Percentiles rank a stretch among this genome's conserved stretches.
Conservation (phyloP, 2,113 vertebrate genomes). For the Ranitomeya imitator region DNA sequence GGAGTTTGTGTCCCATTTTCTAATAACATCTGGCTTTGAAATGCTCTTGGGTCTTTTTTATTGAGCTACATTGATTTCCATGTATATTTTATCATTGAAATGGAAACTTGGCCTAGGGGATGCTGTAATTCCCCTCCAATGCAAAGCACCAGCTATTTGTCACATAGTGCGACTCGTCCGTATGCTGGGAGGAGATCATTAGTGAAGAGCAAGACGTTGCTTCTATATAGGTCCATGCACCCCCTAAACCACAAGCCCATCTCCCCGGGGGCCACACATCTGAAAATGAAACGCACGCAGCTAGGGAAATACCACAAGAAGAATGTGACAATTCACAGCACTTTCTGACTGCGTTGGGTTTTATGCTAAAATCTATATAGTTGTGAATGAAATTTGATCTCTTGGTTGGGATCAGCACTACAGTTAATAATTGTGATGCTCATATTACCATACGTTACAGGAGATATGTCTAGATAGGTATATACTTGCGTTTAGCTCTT, state of each 20-base stretch:
- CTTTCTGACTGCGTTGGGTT: neutral
- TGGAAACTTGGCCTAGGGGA: slow-evolving; percentile 66
- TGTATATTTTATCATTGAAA: slow-evolving; percentile 65
- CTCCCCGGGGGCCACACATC: slow-evolving; percentile 55
- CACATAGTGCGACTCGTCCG: slow-evolving; percentile 65
- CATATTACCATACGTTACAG: neutral
- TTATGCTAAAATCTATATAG: neutral
- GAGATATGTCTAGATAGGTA: neutral
- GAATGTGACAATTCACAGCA: slow-evolving; percentile 12
- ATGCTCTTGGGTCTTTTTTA: slow-evolving; percentile 59
- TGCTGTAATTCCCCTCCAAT: slow-evolving; percentile 66
- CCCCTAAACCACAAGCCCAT: neutral
- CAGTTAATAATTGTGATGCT: neutral
- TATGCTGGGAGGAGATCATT: slow-evolving; percentile 61
- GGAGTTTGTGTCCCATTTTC: slow-evolving; percentile 2
- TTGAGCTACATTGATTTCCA: slow-evolving; percentile 65
- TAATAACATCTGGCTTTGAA: neutral
- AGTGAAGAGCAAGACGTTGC: slow-evolving; percentile 62
- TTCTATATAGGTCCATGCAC: slow-evolving; percentile 52
- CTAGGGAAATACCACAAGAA: slow-evolving; percentile 39
- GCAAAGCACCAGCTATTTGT: slow-evolving; percentile 60
- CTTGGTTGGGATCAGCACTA: neutral
- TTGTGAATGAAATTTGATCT: slow-evolving; percentile 17
- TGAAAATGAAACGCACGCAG: slow-evolving; percentile 56
- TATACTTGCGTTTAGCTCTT: neutral